Evolutionary conservation across 2,888 invertebrate genomes (phyloP).

Genomic region (Rambutsinella grinnellia): DNA sequence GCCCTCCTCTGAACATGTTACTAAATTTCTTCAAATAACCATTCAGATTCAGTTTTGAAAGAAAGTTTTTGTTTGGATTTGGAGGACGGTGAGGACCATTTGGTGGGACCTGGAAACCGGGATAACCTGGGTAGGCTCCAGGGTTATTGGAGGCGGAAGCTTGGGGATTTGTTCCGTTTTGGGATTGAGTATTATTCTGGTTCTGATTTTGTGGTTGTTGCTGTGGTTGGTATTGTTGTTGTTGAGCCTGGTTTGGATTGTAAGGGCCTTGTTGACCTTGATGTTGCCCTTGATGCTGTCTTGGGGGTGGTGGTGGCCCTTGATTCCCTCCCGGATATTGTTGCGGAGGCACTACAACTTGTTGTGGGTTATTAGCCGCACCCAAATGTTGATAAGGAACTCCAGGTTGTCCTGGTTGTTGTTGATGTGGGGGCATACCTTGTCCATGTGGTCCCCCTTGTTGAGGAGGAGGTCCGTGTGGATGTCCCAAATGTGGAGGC

Average conservation of each 20-base stretch:
- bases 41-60: slow-evolving; percentile 57
- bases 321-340: neutral
- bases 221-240: slow-evolving; percentile 21
- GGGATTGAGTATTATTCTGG: slow-evolving; percentile 33
- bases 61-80: slow-evolving; percentile 47
- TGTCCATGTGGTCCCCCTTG: neutral
- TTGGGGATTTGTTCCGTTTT: slow-evolving; percentile 15
- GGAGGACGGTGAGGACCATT: slow-evolving; percentile 28
- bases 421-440: too few relatives aligned
- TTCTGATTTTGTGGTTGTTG: slow-evolving; percentile 18
- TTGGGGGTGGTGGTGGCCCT: neutral
- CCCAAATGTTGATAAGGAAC: neutral
- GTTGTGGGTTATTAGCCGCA: slow-evolving; percentile 16
- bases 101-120: slow-evolving; percentile 15
- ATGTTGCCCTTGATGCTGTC: slow-evolving; percentile 12
- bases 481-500: slow-evolving; percentile 16
- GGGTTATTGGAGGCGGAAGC: slow-evolving; percentile 19
- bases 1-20: slow-evolving; percentile 59
- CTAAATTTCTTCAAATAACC: slow-evolving; percentile 60
- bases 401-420: slow-evolving; percentile 1
- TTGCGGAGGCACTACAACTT: slow-evolving; percentile 9
- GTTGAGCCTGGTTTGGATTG: neutral
- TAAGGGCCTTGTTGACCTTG: slow-evolving; percentile 16
- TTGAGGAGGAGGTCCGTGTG: neutral
- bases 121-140: slow-evolving; percentile 29